Conservation (phyloP, 2,113 vertebrate genomes). For the Saguinus imperator region DNA sequence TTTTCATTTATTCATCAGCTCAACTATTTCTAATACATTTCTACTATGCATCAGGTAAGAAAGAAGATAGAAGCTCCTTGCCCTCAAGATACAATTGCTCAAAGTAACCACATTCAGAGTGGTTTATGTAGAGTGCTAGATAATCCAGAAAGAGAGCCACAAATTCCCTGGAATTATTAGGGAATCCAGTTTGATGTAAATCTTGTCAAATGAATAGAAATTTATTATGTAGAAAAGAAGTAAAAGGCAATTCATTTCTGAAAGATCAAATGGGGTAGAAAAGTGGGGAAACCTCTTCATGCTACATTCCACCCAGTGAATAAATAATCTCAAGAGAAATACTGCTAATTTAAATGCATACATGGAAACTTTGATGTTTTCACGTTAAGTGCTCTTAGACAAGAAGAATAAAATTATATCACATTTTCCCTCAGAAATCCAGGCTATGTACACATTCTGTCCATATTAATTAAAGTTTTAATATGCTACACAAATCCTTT, state of each 20-base stretch:
- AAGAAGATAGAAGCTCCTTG: neutral
- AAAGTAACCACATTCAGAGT: neutral
- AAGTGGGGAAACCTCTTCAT: neutral
- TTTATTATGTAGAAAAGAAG: neutral
- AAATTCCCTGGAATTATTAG: neutral
- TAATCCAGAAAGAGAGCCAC: neutral
- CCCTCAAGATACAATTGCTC: neutral
- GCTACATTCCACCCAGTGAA: neutral
- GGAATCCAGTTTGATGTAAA: neutral
- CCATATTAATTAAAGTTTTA: neutral
- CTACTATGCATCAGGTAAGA: neutral
- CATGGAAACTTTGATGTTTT: neutral
- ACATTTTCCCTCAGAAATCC: neutral
- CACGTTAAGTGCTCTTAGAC: neutral
- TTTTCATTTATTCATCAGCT: neutral
- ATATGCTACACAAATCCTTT: neutral
- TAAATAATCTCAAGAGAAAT: neutral
- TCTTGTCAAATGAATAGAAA: neutral
- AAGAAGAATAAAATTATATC: neutral
- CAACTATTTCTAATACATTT: neutral
- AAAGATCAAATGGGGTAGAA: neutral
- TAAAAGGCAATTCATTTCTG: neutral
- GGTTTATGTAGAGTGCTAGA: neutral
- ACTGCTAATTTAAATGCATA: neutral
- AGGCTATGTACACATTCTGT: neutral